These are phyloP conservation scores for Lepus timidus DNA, from an alignment of 2,113 vertebrate species.

Conservation along the genomic window DNA sequence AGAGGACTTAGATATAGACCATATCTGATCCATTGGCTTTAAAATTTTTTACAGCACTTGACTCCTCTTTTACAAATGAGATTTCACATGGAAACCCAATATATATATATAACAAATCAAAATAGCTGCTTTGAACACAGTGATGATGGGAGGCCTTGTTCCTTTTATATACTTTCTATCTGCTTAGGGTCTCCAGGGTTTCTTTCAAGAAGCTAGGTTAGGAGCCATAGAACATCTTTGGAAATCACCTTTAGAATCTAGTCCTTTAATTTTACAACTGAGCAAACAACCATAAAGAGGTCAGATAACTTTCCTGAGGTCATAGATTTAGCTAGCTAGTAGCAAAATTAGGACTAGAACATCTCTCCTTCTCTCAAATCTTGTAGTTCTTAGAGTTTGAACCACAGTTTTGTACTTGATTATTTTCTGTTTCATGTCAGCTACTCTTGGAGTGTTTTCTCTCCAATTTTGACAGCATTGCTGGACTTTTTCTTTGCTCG, in stretches of 20 bases:
- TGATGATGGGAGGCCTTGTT: conserved; percentile 54
- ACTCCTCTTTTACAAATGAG: conserved; percentile 55
- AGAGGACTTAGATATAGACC: conserved; percentile 27
- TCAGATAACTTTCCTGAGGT: conserved; percentile 44
- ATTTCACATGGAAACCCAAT: conserved; percentile 45
- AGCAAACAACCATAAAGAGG: conserved; percentile 34
- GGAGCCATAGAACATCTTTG: conserved; percentile 51
- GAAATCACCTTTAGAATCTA: conserved; percentile 57
- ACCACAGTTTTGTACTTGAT: conserved; percentile 61
- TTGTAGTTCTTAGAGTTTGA: conserved; percentile 60
- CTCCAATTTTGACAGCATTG: conserved; percentile 70
- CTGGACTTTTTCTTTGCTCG: conserved; percentile 72
- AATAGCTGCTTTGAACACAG: conserved; percentile 48
- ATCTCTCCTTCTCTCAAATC: conserved; percentile 55
- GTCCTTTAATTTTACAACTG: conserved; percentile 62
- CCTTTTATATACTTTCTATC: conserved; percentile 59
- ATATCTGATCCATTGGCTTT: conserved; percentile 49
- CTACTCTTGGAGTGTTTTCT: conserved; percentile 67
- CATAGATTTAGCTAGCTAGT: conserved; percentile 56
- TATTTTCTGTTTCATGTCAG: conserved; percentile 71
- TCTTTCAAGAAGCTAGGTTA: conserved; percentile 33
- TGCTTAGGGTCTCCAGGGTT: neutral
- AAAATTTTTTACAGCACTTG: conserved; percentile 58
- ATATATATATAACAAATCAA: neutral
- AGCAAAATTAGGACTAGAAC: conserved; percentile 62